Base-by-base conservation (phyloP, 92 coral and sea anemone species). In the Siderastrea siderea region DNA sequence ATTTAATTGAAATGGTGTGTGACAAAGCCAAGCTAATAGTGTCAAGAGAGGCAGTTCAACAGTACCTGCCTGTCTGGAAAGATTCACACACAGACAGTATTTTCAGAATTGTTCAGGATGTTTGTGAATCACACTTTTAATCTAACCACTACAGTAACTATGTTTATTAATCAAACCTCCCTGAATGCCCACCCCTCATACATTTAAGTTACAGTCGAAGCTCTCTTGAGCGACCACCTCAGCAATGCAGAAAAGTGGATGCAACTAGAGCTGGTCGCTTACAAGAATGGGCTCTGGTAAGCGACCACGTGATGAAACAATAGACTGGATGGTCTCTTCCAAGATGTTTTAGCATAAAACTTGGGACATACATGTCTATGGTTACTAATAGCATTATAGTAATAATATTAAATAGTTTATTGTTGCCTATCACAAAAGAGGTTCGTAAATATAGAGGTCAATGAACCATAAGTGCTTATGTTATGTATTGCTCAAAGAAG, bases 11-110 rank as follows among this genome's bases (percentile, higher is more conserved):
- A 45, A 26, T 82, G 78, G 87, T 80, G 1, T 80, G 85, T 66
- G n/a, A 80, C 51, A 49, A 50, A 64, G 55, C 75, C 13, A 75
- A 80, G 8, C 3, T 80, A 43, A 46, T 80, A 49, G n/a, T 65
- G 70, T 80, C 75, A 15, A 63, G 44, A 11, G 85, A 65, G 73
- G 85, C 85, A 80, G 70, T 79, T 60, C 50, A 60, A 47, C 84
- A 61, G 59, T 6, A 38, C 46, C 60, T 63, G 58, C 80, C 71
- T 44, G 71, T 79, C 61, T 79, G 83, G 83, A 79, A 46, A 62
- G 72, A 79, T 19, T 12, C n/a, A 10, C 82, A 77, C 47, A 10
- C 47, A 47, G 59, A 14, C 53, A 79, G 10, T 79, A 79, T 61
- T 66, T 61, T 77, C 81, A 77, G 26, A 54, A 77, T 53, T 19